These are phyloP conservation scores for Nesidiocoris tenuis DNA, from an alignment of 2,888 invertebrate genomes.

Conservation along the genomic window DNA sequence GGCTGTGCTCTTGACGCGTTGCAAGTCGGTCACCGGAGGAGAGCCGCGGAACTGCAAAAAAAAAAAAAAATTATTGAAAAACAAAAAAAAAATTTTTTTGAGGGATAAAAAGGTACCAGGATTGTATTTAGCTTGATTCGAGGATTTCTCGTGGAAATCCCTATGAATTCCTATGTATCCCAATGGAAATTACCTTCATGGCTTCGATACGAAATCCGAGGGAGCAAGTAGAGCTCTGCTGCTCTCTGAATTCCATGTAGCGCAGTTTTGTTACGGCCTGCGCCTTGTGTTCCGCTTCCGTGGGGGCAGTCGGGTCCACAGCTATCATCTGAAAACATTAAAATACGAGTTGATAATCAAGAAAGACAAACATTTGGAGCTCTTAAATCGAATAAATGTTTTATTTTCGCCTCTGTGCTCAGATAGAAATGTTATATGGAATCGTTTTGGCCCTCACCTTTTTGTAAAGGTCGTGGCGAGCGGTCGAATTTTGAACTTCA, in stretches of 20 bases:
- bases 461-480: conserved; percentile 84
- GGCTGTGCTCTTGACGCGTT: conserved; percentile 76
- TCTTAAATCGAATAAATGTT: no score
- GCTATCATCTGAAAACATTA: conserved; percentile 69
- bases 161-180: no score
- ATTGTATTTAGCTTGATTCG: not conserved
- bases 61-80: no score
- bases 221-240: conserved; percentile 86
- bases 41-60: conserved; percentile 66
- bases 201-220: conserved; percentile 96
- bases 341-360: not conserved
- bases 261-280: conserved; percentile 91
- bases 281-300: conserved; percentile 73
- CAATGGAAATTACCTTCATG: conserved; percentile 65
- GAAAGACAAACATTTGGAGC: not conserved
- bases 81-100: no score
- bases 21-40: conserved; percentile 81
- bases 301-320: conserved; percentile 84
- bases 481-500: conserved; percentile 85
- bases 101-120: no score
- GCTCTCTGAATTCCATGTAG: conserved; percentile 95
- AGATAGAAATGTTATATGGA: no score
- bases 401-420: no score
- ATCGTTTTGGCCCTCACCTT: conserved; percentile 66
- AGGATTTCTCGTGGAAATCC: not conserved